Evolutionary conservation across 2,113 vertebrate genomes (phyloP).

Genomic region (Falco punctatus): DNA sequence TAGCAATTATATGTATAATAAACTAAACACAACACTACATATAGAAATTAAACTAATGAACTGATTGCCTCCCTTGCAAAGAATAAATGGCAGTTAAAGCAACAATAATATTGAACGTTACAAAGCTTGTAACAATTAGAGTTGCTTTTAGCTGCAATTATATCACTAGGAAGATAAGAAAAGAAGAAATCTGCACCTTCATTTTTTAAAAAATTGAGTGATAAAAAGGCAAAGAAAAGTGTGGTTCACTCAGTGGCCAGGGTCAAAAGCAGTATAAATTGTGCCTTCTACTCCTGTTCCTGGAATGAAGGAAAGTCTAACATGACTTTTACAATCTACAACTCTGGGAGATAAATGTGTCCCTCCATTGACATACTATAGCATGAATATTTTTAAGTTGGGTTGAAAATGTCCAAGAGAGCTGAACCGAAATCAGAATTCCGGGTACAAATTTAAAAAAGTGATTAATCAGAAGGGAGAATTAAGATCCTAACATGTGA

Average conservation of each 20-base stretch:
- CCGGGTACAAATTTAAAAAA: neutral
- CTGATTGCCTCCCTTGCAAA: neutral
- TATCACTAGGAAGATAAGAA: neutral
- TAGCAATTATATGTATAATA: neutral
- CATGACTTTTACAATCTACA: neutral
- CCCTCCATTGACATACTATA: neutral
- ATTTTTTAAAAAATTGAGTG: neutral
- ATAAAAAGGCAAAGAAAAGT: neutral
- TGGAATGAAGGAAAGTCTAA: neutral
- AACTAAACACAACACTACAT: neutral
- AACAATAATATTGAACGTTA: neutral
- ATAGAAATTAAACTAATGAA: slow-evolving; percentile 1
- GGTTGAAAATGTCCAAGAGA: neutral
- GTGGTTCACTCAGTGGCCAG: neutral
- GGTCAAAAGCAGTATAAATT: neutral
- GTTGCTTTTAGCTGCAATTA: neutral
- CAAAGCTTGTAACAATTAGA: neutral
- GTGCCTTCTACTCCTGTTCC: neutral
- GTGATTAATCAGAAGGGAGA: neutral
- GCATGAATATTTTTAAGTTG: neutral
- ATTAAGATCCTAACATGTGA: neutral
- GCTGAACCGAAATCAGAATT: neutral
- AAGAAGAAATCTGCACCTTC: neutral
- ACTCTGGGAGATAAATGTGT: neutral
- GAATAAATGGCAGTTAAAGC: neutral